Percentiles rank a stretch among this genome's conserved stretches.
Evolutionary conservation across 2,113 vertebrate species (phyloP).

Genomic region (Narcine bancroftii): DNA sequence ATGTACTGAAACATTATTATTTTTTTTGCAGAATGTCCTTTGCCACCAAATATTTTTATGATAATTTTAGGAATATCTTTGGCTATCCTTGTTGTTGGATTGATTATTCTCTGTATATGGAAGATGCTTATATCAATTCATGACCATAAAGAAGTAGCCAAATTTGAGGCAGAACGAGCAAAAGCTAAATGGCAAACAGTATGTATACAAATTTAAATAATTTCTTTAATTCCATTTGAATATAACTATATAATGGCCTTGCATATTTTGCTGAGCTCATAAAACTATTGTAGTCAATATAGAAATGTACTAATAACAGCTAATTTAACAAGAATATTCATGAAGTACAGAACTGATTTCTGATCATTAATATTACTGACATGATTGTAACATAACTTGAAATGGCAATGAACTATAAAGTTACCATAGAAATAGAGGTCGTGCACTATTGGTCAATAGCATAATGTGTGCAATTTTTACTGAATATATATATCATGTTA

Average conservation of each 20-base stretch:
- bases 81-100: slow-evolving; percentile 80
- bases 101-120: slow-evolving; percentile 80
- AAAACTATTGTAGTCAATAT: not conserved
- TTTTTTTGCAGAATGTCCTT: slow-evolving; percentile 68
- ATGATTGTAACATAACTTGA: not conserved
- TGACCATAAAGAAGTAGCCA: slow-evolving; percentile 90
- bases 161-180: slow-evolving; percentile 86
- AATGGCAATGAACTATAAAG: not conserved
- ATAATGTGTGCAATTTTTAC: not conserved
- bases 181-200: slow-evolving; percentile 94
- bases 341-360: not conserved
- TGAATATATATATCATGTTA: slow-evolving; percentile 27
- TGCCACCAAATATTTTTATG: slow-evolving; percentile 75
- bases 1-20: slow-evolving; percentile 38
- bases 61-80: slow-evolving; percentile 83
- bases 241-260: too few species aligned
- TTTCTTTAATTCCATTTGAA: too few species aligned
- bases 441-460: not conserved
- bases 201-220: slow-evolving; percentile 43
- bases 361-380: not conserved
- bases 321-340: not conserved
- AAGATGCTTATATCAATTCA: slow-evolving; percentile 87
- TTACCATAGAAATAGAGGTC: not conserved
- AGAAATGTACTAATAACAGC: not conserved
- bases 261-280: too few species aligned